phyloP scores from a whole-genome alignment of 2,113 vertebrate species.

The Rhodinocichla rosea region DNA sequence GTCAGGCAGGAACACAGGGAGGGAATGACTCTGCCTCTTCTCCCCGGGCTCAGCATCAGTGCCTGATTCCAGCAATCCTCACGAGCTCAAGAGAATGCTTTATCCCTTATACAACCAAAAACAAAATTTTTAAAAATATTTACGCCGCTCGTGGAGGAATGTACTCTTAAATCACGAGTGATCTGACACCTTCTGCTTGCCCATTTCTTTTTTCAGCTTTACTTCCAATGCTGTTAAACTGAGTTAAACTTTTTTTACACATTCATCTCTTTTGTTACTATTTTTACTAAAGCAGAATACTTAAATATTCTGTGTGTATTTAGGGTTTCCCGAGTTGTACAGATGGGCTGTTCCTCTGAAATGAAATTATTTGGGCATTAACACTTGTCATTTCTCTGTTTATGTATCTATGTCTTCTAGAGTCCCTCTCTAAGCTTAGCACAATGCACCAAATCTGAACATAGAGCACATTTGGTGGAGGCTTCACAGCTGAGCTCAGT shows the following conservation, averaged over 20 bases:
- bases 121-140: not conserved
- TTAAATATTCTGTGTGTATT: not conserved
- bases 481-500: not conserved
- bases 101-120: rapidly evolving
- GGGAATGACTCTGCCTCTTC: not conserved
- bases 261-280: not conserved
- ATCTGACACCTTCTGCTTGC: not conserved
- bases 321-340: not conserved
- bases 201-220: not conserved
- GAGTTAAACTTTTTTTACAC: not conserved
- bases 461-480: not conserved
- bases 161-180: rapidly evolving
- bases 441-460: not conserved
- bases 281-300: not conserved
- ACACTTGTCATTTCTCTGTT: not conserved
- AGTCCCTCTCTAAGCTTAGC: not conserved
- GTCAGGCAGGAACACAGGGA: not conserved
- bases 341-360: not conserved
- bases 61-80: not conserved
- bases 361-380: not conserved
- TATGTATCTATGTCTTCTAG: not conserved
- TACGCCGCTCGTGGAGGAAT: rapidly evolving
- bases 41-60: not conserved
- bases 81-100: not conserved
- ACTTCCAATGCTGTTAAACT: not conserved